Percentiles rank a stretch among this genome's conserved stretches.
Conservation (phyloP, 2,888 invertebrate genomes). For the Steinernema carpocapsae region DNA sequence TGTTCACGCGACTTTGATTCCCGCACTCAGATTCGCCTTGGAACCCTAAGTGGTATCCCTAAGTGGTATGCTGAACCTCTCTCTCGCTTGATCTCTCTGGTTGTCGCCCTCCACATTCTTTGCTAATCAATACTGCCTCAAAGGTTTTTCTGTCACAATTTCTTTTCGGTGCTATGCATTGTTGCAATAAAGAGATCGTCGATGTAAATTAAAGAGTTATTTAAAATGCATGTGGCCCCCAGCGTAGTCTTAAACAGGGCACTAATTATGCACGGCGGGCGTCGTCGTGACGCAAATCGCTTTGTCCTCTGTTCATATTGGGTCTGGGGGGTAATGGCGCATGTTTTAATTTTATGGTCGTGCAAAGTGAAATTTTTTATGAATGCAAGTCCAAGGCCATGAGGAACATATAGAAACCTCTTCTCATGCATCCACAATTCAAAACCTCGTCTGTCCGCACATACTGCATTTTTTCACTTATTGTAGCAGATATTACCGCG, state of each 20-base stretch:
- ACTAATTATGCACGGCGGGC: conserved; percentile 9
- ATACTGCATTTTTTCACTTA: too few relatives aligned
- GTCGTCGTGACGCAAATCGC: conserved; percentile 4
- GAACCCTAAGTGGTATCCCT: too few relatives aligned
- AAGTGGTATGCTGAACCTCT: neutral
- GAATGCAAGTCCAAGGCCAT: too few relatives aligned
- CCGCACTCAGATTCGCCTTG: neutral
- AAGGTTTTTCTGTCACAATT: neutral
- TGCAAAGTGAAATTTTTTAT: too few relatives aligned
- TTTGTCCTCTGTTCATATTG: neutral
- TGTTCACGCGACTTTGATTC: conserved; percentile 1
- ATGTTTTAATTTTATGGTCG: too few relatives aligned
- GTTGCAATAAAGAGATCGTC: conserved; percentile 21
- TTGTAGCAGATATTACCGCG: too few relatives aligned
- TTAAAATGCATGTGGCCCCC: conserved; percentile 25
- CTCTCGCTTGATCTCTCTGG: neutral
- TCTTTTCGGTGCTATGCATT: conserved; percentile 32
- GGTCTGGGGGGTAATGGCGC: neutral
- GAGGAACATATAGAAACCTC: too few relatives aligned
- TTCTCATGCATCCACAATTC: too few relatives aligned
- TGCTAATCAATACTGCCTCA: conserved; percentile 27
- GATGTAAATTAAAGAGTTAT: conserved; percentile 25
- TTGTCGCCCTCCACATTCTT: conserved; percentile 14
- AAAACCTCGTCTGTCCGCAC: too few relatives aligned
- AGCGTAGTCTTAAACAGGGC: neutral